phyloP scores from a whole-genome alignment of 2,888 invertebrate species.

The Cylloceria caligata region DNA sequence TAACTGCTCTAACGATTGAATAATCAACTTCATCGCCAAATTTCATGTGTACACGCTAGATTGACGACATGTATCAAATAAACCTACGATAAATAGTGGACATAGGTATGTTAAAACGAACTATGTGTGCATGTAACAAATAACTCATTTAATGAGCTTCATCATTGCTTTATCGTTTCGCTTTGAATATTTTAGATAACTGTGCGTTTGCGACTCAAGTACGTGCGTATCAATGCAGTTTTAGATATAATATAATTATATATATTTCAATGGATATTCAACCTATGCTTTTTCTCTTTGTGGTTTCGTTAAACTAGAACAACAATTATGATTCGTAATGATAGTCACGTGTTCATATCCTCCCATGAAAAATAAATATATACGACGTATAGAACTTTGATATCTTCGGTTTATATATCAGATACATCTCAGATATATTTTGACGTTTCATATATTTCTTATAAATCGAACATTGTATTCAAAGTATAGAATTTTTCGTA shows the following conservation, averaged over 20 bases:
- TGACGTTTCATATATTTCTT: no score
- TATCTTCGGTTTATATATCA: no score
- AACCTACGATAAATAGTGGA: slow-evolving; percentile 5
- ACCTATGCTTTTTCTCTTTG: not conserved
- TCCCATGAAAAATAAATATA: no score
- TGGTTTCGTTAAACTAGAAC: slow-evolving; percentile 13
- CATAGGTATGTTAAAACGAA: slow-evolving; percentile 17
- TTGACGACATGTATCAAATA: slow-evolving; percentile 35
- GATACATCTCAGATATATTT: no score
- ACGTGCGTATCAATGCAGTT: not conserved
- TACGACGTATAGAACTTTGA: no score
- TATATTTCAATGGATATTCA: slow-evolving; percentile 3
- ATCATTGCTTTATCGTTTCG: slow-evolving; percentile 37
- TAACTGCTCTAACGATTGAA: no score
- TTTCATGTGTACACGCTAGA: slow-evolving; percentile 20
- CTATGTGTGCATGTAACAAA: slow-evolving; percentile 5
- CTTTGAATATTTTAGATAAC: slow-evolving; percentile 15
- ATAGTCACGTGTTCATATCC: no score
- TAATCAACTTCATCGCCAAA: not conserved
- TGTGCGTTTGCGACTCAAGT: slow-evolving; percentile 19
- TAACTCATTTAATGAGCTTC: slow-evolving; percentile 47
- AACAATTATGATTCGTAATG: slow-evolving; percentile 22
- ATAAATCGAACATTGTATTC: no score
- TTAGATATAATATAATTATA: no score
- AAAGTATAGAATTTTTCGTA: no score